Base-by-base conservation (phyloP, 2,113 vertebrate species). In the Urocitellus parryii region DNA sequence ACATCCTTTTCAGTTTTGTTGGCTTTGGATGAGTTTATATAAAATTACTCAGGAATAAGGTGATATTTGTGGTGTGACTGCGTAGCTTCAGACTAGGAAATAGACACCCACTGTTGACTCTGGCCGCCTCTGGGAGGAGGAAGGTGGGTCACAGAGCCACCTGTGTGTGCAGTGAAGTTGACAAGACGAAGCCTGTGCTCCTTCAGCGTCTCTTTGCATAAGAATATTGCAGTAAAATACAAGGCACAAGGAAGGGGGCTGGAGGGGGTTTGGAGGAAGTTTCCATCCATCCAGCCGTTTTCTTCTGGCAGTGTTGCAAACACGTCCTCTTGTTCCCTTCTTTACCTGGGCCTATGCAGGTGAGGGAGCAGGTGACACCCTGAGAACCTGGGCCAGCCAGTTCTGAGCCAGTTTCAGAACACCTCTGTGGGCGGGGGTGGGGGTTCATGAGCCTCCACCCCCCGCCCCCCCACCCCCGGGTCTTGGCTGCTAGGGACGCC, bases 141-240 rank as follows among this genome's bases (percentile, higher is more conserved):
- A 13, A 91, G 34, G 53, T 16, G 87, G 29, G 20, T 56, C 42
- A 51, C 20, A 70, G 72, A 65, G n/a, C 58, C 29, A 63, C 37
- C 73, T 16, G 0, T 61, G 8, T 58, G 17, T 51, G 67, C 70
- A 6, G 12, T 81, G 51, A 53, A 3, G 68, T 76, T 79, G 68
- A 70, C 34, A 88, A 73, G 27, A 73, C 68, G 34, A 90, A 61
- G 58, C 58, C 6, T 29, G 18, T 1, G 22, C 32, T 37, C 27
- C 70, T 48, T 83, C 83, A 84, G 4, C 67, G 76, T 39, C 76
- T 74, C 53, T 90, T 88, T 92, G 85, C 95, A 14, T 91, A 8
- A 73, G 61, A 48, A n/a, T n/a, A 68, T 18, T 70, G 34, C 67
- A 70, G 11, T 42, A 13, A 8, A 73, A 34, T 76, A 45, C 79